phyloP scores from a whole-genome alignment of 2,113 vertebrate species.

The Astur gentilis region DNA sequence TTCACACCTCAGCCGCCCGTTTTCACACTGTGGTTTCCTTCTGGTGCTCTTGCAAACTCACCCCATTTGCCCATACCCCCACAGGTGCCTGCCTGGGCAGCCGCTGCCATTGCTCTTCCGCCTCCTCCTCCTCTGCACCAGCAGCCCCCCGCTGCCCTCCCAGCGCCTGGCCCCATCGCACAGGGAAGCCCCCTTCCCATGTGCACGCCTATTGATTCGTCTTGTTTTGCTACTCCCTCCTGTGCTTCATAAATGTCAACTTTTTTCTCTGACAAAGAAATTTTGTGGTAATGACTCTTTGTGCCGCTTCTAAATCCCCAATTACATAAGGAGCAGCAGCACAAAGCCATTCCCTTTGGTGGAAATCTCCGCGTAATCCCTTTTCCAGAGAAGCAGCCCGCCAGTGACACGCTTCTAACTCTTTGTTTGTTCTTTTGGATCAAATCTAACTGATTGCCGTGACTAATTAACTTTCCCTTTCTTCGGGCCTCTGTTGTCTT shows the following conservation, averaged over 20 bases:
- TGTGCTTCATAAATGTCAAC: conserved; percentile 63
- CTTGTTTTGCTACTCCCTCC: conserved; percentile 48
- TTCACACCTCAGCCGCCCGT: rapidly evolving
- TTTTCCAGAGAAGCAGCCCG: conserved; percentile 70
- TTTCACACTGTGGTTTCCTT: neutral
- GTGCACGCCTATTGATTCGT: neutral
- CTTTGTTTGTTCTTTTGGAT: conserved; percentile 75
- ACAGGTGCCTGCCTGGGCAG: neutral
- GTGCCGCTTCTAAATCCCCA: conserved; percentile 73
- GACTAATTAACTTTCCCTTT: conserved; percentile 76
- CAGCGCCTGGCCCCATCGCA: neutral
- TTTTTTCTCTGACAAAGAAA: conserved; percentile 66
- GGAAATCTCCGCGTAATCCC: conserved; percentile 72
- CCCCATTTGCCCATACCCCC: neutral
- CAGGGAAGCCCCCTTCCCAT: neutral
- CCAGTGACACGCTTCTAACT: conserved; percentile 70
- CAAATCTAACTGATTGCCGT: conserved; percentile 76
- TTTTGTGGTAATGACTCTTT: conserved; percentile 71
- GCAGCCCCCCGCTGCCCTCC: neutral
- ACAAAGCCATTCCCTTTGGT: conserved; percentile 72
- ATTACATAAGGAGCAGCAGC: conserved; percentile 71
- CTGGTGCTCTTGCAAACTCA: neutral
- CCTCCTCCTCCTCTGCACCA: rapidly evolving
- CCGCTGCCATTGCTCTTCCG: neutral
- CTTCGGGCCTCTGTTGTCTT: conserved; percentile 75